Conservation (phyloP, 2,888 invertebrate species). For the Imbricaverruca yamaguchii region DNA sequence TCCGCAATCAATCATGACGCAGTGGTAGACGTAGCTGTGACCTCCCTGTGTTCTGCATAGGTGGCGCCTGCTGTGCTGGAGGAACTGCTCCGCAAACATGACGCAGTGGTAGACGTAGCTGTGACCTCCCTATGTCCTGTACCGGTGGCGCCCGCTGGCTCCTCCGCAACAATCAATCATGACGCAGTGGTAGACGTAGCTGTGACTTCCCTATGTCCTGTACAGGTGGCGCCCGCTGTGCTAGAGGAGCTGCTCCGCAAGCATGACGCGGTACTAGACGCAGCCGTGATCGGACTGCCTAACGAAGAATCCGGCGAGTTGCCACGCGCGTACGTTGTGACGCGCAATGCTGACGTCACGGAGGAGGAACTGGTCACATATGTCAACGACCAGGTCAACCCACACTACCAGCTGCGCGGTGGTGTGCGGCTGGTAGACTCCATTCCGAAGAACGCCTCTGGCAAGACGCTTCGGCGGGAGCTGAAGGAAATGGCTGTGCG, state of each 20-base stretch:
- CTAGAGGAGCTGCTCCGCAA: constrained; percentile 45
- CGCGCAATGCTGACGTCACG: constrained; percentile 34
- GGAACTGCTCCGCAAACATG: no score
- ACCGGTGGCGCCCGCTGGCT: constrained; percentile 45
- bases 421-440: constrained; percentile 55
- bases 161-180: no score
- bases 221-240: constrained; percentile 39
- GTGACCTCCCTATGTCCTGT: background rate
- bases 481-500: constrained; percentile 38
- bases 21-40: no score
- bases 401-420: constrained; percentile 68
- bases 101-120: no score
- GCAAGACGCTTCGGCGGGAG: constrained; percentile 66
- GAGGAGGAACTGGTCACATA: constrained; percentile 45
- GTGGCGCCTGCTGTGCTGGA: constrained; percentile 43
- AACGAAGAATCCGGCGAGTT: constrained; percentile 41
- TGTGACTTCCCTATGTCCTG: background rate
- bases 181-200: no score
- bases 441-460: constrained; percentile 66
- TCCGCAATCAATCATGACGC: no score
- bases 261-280: constrained; percentile 43
- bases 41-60: constrained; percentile 32
- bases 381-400: constrained; percentile 59
- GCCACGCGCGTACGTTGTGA: constrained; percentile 43
- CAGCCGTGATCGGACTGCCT: constrained; percentile 45